Base-by-base conservation (phyloP, 2,888 invertebrate species). In the Eilema griseolum region DNA sequence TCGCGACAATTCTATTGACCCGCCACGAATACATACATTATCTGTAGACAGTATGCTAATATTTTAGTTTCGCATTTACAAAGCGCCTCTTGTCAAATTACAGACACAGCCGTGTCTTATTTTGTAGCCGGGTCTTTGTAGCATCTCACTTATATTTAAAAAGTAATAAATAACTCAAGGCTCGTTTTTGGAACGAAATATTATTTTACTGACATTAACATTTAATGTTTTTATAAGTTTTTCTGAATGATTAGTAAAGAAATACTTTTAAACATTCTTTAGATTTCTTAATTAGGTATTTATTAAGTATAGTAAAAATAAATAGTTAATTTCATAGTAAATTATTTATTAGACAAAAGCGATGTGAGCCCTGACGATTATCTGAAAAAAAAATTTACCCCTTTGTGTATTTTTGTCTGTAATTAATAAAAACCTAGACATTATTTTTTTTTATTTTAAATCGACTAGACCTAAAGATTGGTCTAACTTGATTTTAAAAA, bases 21-120 rank as follows among this genome's bases (percentile, higher is more conserved):
- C 41, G 16, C 16, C 41, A 41, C 41, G 41, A 14, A 41, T 41
- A 41, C 41, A 16, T 37, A 37, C 11, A 14, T 37, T 5, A 14
- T 37, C 46, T 46, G 46, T 33, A 61, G 33, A 3, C 31, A 14
- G 14, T 37, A 61, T 61, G 61, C 61, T 61, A 61, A 61, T 61
- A 24, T 33, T 61, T 61, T 33, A 33, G 33, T 61, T 61, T 33
- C 33, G 23, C 33, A 12, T 11, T 33, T 14, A 33, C 33, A n/a
- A 33, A 61, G 33, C 14, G 24, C 23, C 37, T 61, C 16, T 8
- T 12, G 33, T 37, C 61, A 16, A 61, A 61, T 33, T 61, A 33
- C n/a, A n/a, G n/a, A n/a, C n/a, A n/a, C 61, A 8, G 10, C 24
- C 24, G 52, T 52, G 10, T n/a, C 23, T 8, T 12, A 12, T 37